Conservation (phyloP, 1,140 invertebrate species). For the Anagrus nilaparvatae region DNA sequence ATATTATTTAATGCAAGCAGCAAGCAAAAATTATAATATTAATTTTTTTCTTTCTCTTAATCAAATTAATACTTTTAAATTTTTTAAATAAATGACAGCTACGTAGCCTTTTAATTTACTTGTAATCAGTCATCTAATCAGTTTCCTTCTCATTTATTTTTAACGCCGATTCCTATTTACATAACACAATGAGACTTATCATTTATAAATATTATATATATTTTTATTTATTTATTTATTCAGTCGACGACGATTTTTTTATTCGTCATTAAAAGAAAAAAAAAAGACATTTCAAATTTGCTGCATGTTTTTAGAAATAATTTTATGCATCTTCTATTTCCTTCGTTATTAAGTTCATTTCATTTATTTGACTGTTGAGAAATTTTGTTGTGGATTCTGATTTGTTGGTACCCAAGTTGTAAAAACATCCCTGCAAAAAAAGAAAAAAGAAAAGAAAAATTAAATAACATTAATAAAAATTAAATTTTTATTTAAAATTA, state of each 20-base stretch:
- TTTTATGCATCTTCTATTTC: constrained; percentile 1
- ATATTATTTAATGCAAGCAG: too few relatives aligned
- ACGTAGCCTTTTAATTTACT: too few relatives aligned
- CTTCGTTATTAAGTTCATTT: background rate
- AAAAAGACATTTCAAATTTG: background rate
- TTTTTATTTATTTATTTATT: constrained; percentile 13
- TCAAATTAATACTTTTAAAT: too few relatives aligned
- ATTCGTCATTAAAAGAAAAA: constrained; percentile 6
- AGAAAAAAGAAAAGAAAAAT: constrained; percentile 28
- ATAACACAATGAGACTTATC: constrained; percentile 15
- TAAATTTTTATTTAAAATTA: too few relatives aligned
- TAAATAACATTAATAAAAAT: too few relatives aligned
- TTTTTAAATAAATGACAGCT: too few relatives aligned
- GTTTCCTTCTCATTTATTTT: too few relatives aligned
- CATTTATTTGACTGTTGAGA: constrained; percentile 47
- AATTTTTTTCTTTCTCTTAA: too few relatives aligned
- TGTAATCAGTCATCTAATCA: too few relatives aligned
- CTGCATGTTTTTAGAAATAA: constrained; percentile 2
- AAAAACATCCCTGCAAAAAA: constrained; percentile 71
- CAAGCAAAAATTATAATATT: too few relatives aligned
- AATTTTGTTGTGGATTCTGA: constrained; percentile 57
- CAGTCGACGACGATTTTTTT: constrained; percentile 17
- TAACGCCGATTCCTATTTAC: too few relatives aligned
- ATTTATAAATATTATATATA: too few relatives aligned
- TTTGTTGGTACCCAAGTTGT: constrained; percentile 80